Percentiles rank a stretch among this genome's conserved stretches.
These are phyloP conservation scores for Archegozetes longisetosus DNA, from an alignment of 1,140 invertebrate genomes.

Conservation along the genomic window DNA sequence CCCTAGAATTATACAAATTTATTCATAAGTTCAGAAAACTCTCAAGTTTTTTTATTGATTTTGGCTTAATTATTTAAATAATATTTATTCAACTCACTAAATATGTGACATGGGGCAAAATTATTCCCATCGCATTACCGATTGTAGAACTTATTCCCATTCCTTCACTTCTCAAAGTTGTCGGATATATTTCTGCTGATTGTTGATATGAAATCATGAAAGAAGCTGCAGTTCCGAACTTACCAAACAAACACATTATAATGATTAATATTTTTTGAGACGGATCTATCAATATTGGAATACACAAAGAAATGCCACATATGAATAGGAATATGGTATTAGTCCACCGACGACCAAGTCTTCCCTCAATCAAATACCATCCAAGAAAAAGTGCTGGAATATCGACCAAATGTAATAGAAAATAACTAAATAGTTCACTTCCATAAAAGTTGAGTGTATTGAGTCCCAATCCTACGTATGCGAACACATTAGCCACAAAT, in stretches of 20 bases:
- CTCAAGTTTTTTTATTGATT: too few relatives aligned
- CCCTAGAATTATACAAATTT: conserved; percentile 15
- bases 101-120: conserved; percentile 38
- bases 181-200: conserved; percentile 24
- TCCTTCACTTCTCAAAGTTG: conserved; percentile 24
- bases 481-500: conserved; percentile 15
- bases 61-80: background rate
- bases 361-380: conserved; percentile 21
- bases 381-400: conserved; percentile 21
- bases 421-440: conserved; percentile 40
- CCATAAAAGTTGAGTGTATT: conserved; percentile 24
- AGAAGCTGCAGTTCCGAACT: conserved; percentile 18
- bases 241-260: conserved; percentile 17
- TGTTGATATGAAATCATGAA: conserved; percentile 22
- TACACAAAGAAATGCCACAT: conserved; percentile 25
- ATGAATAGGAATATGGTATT: conserved; percentile 23
- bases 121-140: conserved; percentile 35
- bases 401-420: conserved; percentile 36
- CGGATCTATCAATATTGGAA: conserved; percentile 23
- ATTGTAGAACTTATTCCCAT: conserved; percentile 21
- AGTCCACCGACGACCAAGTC: conserved; percentile 27
- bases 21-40: background rate
- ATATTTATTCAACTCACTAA: conserved; percentile 29
- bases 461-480: conserved; percentile 23
- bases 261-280: background rate